These are phyloP conservation scores for Xestia c-nigrum DNA, from an alignment of 2,888 invertebrate species.

Conservation along the genomic window DNA sequence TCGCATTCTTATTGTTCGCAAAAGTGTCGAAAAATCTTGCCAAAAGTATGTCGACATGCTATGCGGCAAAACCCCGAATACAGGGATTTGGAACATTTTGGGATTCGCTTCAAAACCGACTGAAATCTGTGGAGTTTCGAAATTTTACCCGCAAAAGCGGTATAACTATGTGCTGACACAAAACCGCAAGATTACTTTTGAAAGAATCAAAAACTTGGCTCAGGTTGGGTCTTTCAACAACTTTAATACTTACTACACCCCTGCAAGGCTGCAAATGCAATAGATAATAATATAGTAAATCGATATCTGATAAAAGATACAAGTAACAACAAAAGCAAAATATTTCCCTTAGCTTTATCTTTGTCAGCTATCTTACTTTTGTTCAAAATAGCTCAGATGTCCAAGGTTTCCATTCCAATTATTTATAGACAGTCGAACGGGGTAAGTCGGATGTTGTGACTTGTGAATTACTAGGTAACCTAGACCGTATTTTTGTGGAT, in stretches of 20 bases:
- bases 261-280: background rate
- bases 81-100: background rate
- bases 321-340: background rate
- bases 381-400: slow-evolving; percentile 8
- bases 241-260: background rate
- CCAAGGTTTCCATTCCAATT: slow-evolving; percentile 30
- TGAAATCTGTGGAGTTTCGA: slow-evolving; percentile 15
- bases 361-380: slow-evolving; percentile 2
- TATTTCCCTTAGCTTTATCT: slow-evolving; percentile 1
- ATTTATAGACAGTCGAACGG: slow-evolving; percentile 3
- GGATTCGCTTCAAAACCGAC: background rate
- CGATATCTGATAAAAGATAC: slow-evolving; percentile 1
- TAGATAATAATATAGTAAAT: slow-evolving; percentile 2
- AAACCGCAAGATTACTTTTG: slow-evolving; percentile 19
- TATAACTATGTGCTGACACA: background rate
- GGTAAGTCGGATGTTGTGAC: slow-evolving; percentile 20
- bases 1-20: background rate
- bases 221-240: slow-evolving; percentile 4
- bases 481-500: slow-evolving; percentile 11
- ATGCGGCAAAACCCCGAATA: slow-evolving; percentile 6
- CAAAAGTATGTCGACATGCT: background rate
- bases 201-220: background rate
- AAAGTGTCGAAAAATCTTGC: slow-evolving; percentile 4
- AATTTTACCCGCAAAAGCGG: slow-evolving; percentile 27
- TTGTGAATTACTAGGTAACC: slow-evolving; percentile 17